phyloP scores from a whole-genome alignment of 1,140 invertebrate genomes.

The Drosophila ogumai region DNA sequence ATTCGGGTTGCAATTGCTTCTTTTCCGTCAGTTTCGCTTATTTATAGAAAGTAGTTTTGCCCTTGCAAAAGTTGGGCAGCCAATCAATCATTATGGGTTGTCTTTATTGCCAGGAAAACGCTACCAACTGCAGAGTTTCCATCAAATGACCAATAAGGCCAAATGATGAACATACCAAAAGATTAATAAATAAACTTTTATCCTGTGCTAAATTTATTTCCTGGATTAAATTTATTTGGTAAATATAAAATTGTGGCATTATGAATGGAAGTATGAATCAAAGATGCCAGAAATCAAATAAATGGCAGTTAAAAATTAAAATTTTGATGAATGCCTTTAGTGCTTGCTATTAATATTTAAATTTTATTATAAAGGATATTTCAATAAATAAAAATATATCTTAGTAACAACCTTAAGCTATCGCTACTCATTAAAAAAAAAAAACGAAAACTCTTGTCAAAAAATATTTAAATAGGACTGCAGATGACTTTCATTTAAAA shows the following conservation, averaged over 20 bases:
- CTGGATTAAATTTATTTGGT: neutral
- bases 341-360: no score
- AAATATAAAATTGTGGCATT: neutral
- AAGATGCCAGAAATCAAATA: neutral
- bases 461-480: neutral
- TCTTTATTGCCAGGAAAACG: slow-evolving; percentile 8
- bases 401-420: no score
- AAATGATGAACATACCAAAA: neutral
- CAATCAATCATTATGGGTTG: slow-evolving; percentile 37
- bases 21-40: slow-evolving; percentile 16
- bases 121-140: neutral
- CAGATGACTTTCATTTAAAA: neutral
- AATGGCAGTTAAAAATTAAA: neutral
- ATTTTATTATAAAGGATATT: no score
- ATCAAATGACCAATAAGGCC: slow-evolving; percentile 1
- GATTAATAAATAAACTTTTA: neutral
- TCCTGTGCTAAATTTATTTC: neutral
- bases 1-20: slow-evolving; percentile 34
- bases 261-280: neutral
- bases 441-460: no score
- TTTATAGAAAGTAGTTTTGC: slow-evolving; percentile 37
- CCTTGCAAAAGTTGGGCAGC: slow-evolving; percentile 11
- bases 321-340: no score
- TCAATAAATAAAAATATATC: no score
- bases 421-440: no score